These are phyloP conservation scores for Tragelaphus buxtoni DNA, from an alignment of 2,113 vertebrate genomes.

Conservation along the genomic window DNA sequence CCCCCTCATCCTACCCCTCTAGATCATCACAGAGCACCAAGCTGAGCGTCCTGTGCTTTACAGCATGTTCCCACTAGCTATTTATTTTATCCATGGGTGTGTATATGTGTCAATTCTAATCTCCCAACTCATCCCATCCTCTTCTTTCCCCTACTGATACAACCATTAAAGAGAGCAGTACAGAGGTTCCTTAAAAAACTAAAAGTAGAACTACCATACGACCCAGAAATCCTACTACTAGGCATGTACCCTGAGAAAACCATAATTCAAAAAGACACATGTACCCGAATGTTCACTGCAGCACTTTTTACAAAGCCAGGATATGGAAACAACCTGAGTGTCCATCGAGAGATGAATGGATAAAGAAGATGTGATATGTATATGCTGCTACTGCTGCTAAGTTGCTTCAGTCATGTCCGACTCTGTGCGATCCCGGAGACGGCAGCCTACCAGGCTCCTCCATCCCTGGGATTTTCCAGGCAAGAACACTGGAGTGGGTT, in stretches of 20 bases:
- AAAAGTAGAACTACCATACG: not conserved
- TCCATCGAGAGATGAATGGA: not conserved
- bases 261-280: not conserved
- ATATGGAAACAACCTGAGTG: not conserved
- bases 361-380: not conserved
- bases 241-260: not conserved
- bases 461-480: too few relatives aligned
- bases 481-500: too few relatives aligned
- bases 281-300: not conserved
- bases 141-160: not conserved
- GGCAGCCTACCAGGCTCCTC: too few relatives aligned
- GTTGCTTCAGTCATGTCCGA: too few relatives aligned
- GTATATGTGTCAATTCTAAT: not conserved
- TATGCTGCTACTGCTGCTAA: too few relatives aligned
- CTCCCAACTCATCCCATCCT: not conserved
- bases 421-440: too few relatives aligned
- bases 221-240: not conserved
- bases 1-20: not conserved
- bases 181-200: not conserved
- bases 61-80: not conserved
- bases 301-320: not conserved
- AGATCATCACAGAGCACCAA: not conserved
- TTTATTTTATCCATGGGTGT: not conserved
- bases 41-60: not conserved
- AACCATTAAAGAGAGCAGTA: not conserved